These are phyloP conservation scores for Premnoplex brunnescens DNA, from an alignment of 2,797 vertebrate genomes.

Conservation along the genomic window DNA sequence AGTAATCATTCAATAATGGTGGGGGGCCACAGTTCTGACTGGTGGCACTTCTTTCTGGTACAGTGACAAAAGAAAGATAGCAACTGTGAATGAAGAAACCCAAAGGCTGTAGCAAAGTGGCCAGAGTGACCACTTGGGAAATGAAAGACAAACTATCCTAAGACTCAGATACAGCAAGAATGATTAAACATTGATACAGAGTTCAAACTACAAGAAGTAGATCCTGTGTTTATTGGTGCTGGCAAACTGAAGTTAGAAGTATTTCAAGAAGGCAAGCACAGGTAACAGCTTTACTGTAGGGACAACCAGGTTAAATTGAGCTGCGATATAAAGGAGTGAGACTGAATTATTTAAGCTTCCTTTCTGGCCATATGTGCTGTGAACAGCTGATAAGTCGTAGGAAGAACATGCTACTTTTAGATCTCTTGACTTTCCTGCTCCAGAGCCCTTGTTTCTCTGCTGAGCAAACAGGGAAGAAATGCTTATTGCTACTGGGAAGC, in stretches of 20 bases:
- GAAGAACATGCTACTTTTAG: constrained; percentile 14
- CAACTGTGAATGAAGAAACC: not conserved
- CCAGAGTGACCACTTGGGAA: not conserved
- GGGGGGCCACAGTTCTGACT: accelerated
- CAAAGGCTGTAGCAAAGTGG: not conserved
- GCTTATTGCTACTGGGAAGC: not conserved
- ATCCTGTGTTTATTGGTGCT: not conserved
- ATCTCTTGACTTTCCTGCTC: not conserved
- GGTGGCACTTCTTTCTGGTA: not conserved
- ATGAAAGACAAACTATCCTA: not conserved
- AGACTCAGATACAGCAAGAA: not conserved
- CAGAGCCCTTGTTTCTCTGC: not conserved
- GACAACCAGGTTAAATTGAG: constrained; percentile 28
- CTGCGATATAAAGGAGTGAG: not conserved
- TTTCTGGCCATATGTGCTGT: constrained; percentile 25
- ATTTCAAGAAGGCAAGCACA: not conserved
- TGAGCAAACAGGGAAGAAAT: not conserved
- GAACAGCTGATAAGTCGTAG: not conserved
- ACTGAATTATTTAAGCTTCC: constrained; percentile 47
- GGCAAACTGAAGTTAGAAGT: not conserved
- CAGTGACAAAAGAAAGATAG: not conserved
- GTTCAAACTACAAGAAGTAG: not conserved
- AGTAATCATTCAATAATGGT: not conserved
- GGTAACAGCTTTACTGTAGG: not conserved
- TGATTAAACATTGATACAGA: not conserved